Evolutionary conservation across 2,797 vertebrate species (phyloP).

Genomic region (Chromis chromis): DNA sequence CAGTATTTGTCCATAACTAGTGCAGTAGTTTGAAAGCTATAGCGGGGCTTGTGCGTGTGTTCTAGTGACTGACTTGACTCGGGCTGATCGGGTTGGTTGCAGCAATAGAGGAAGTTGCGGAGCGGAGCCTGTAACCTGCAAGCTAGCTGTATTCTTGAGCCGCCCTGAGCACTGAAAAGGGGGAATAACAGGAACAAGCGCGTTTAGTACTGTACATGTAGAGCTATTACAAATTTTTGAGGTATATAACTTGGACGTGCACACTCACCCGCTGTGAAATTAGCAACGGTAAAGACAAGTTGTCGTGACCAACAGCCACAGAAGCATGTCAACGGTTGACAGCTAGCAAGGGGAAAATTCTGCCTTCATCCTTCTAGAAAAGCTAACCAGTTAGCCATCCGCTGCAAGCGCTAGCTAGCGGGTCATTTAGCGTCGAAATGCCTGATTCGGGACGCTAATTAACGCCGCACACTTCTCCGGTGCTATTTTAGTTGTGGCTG

Average conservation of each 20-base stretch:
- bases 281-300: constrained; percentile 10
- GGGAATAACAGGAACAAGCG: constrained; percentile 54
- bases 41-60: constrained; percentile 34
- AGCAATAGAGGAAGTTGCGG: constrained; percentile 76
- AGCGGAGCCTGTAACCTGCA: constrained; percentile 47
- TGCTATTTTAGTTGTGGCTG: too few relatives aligned
- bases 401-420: constrained; percentile 57
- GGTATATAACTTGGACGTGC: constrained; percentile 17
- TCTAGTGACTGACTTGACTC: constrained; percentile 29
- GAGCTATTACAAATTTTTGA: not conserved
- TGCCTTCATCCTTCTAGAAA: constrained; percentile 61
- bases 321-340: constrained; percentile 63
- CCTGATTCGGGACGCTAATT: constrained; percentile 18
- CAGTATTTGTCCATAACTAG: too few relatives aligned
- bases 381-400: constrained; percentile 72
- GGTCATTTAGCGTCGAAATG: constrained; percentile 39
- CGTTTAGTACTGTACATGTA: constrained; percentile 19
- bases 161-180: constrained; percentile 64
- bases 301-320: constrained; percentile 38
- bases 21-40: constrained; percentile 26
- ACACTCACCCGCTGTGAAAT: constrained; percentile 12
- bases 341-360: constrained; percentile 64
- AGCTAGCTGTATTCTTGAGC: constrained; percentile 62
- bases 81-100: constrained; percentile 45
- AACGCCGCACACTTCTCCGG: constrained; percentile 27